Conservation (phyloP, 2,113 vertebrate genomes). For the Ia io region DNA sequence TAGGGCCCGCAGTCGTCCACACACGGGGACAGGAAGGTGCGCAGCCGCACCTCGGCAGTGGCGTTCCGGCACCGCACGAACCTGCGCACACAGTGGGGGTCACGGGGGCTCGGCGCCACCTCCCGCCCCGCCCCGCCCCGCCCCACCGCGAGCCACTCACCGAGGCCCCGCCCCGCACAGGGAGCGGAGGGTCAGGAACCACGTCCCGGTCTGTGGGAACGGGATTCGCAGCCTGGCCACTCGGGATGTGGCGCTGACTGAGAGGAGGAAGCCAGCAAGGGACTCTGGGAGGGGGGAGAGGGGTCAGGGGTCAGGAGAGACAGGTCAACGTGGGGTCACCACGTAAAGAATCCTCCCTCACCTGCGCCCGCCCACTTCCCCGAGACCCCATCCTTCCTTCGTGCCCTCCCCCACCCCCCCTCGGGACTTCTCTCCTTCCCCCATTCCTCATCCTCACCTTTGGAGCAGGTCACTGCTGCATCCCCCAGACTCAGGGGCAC, state of each 20-base stretch:
- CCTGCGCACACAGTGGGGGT: slow-evolving; percentile 71
- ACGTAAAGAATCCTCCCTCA: not conserved
- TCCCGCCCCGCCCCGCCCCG: fast-evolving
- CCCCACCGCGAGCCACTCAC: slow-evolving; percentile 79
- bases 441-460: slow-evolving; percentile 82
- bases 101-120: not conserved
- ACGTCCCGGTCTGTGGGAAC: slow-evolving; percentile 96
- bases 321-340: not conserved
- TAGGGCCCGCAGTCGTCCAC: slow-evolving; percentile 97
- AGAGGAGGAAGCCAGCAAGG: slow-evolving; percentile 90
- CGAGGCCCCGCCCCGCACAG: slow-evolving; percentile 89
- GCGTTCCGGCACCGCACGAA: slow-evolving; percentile 89
- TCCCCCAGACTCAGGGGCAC: slow-evolving; percentile 90
- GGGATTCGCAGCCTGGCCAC: slow-evolving; percentile 93
- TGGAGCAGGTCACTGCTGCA: slow-evolving; percentile 90
- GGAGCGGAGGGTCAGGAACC: slow-evolving; percentile 95
- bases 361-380: not conserved
- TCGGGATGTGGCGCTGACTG: slow-evolving; percentile 87
- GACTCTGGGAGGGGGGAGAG: slow-evolving; percentile 83
- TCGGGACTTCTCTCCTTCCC: not conserved
- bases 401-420: not conserved
- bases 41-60: slow-evolving; percentile 93
- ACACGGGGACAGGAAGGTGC: slow-evolving; percentile 95
- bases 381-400: not conserved
- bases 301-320: not conserved